Base-by-base conservation (phyloP, 2,797 vertebrate species). In the Kryptopterus vitreolus region DNA sequence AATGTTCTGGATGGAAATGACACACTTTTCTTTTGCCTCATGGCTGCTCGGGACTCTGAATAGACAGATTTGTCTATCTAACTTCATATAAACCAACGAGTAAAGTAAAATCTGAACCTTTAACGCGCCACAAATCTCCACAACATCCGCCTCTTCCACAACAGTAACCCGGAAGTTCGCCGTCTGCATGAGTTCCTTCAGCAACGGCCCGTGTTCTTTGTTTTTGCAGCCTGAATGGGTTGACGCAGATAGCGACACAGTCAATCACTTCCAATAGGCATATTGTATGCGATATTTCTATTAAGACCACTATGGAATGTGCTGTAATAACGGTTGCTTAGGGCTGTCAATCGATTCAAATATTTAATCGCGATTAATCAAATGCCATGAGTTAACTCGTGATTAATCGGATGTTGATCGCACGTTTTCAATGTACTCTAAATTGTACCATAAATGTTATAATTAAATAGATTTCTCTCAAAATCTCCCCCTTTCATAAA, bases 51-150 rank as follows among this genome's bases (percentile, higher is more conserved):
- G 55, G 31, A 55, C 12, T 57, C 10, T 15, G n/a, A 7, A 48
- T 4, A 4, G 20, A 58, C 22, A 15, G n/a, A 4, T 12, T 74
- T 13, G 35, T n/a, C n/a, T n/a, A n/a, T n/a, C 35, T 4, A 35
- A n/a, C 10, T 16, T 50, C 10, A 50, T 10, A 9, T 70, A 31
- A 70, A 70, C 52, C 46, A 52, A 43, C n/a, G n/a, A n/a, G n/a
- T n/a, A n/a, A n/a, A n/a, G n/a, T 61, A 22, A 50, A 62, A 1
- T n/a, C n/a, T 68, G 15, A 78, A 99, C 98, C 96, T 99, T 99
- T 66, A 99, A 94, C 0, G 98, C 98, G 11, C 98, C 98, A 3
- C 98, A 99, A 89, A 99, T 95, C 93, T 99, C 98, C 7, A 99
- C 98, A 0, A 98, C 97, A 50, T 98, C 96, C 0, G 96, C 93